Evolutionary conservation across 1,140 invertebrate species (phyloP), one percentile per base, ranked within the genome.

Genomic region (Drosophila neocordata): DNA sequence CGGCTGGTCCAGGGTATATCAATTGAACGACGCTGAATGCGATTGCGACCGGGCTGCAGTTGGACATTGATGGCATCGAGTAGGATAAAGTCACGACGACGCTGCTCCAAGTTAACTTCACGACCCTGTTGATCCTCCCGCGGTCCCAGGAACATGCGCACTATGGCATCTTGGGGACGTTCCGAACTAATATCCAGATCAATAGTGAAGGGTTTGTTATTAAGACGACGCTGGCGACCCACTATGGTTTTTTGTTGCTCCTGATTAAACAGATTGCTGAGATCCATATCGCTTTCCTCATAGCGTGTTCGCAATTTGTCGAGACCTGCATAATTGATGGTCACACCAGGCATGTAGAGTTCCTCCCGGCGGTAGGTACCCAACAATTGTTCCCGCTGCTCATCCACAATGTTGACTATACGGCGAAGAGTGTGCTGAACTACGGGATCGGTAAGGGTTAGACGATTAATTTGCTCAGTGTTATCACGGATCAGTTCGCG

Each of bases 1-100:
- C 92, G 92, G 44, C 93, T 93, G 60, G 93, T 94, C 73, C 93
- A 93, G 60, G 92, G 92, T 68, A 95, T 94, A 27, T 96, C 93
- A 1, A 92, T 92, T 1, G 95, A 96, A 52, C 93, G 93, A 22
- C 95, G 94, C 34, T 92, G 91, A 51, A 96, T 93, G 44, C 93
- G 92, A 85, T 96, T 96, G 67, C 94, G 92, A 48, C 96, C 96
- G 24, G 93, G 80, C 12, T 91, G 90, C 44, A 96, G 88, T 62
- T 94, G 93, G 68, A 93, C 93, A 34, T 93, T 81, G 90, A 95
- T 95, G 81, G 94, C 94, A 70, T 96, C 95, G 22, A 96, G 85
- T 76, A 95, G 93, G 52, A 95, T 93, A 80, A 95, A 96, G 71
- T 94, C 92, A 4, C 93, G 91, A 60, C 94, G 93, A 66, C 94